Evolutionary conservation across 1,140 invertebrate genomes (phyloP), one percentile per base, ranked within the genome.

Genomic region (Cardiocondyla obscurior): DNA sequence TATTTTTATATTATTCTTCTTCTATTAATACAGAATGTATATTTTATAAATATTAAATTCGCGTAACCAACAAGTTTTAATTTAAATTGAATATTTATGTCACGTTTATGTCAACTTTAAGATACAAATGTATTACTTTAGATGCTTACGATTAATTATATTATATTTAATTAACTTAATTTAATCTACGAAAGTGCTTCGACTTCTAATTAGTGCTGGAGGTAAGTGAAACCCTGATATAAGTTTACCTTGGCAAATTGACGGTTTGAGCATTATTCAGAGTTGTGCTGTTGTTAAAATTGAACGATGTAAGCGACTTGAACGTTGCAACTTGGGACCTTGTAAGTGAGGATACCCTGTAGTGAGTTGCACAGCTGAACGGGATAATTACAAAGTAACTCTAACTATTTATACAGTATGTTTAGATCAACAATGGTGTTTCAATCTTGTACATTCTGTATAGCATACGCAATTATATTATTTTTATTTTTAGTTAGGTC

Each of bases 341-440:
- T 81, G 95, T 95, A 88, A 95, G 93, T 89, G 95, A 95, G 88
- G 94, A 94, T 84, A 95, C 94, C 90, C 94, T 93, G 89, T 94
- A 94, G 87, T 94, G 93, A 93, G 90, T 93, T 87, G 92, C 90
- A 86, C 76, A 90, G 88, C 92, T 93, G 89, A 88, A 91, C 77
- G 85, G 83, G 73, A 83, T 86, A 91, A 90, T 91, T 86, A 60
- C 53, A 81, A 86, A 74, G 73, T 86, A 77, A 42, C 58, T 60
- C n/a, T 76, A 86, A 57, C 12, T 58, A 73, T 51, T 70, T 46
- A 53, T 60, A 57, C 42, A 46, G 67, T 0, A 46, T 70, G 14
- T 46, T 7, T 51, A 58, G 39, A 58, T 73, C 19, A 72, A 57
- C 8, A 33, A 14, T 57, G 16, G n/a, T n/a, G n/a, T n/a, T 30